Percentiles rank a stretch among this genome's conserved stretches.
phyloP scores from a whole-genome alignment of 2,113 vertebrate species.

The Toxostoma redivivum region DNA sequence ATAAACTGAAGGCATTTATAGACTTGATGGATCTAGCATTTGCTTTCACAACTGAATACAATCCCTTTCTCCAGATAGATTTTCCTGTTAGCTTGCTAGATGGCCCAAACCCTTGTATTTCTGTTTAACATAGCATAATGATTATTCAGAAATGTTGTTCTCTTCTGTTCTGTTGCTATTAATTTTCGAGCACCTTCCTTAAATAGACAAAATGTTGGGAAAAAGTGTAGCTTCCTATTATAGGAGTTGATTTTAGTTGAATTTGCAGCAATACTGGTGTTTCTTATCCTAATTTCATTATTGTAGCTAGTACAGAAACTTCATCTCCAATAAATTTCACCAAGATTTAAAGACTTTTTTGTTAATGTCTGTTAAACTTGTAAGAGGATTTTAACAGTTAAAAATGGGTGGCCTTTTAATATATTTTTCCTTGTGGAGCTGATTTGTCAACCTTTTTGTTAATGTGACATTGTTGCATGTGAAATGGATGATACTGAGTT shows the following conservation, averaged over 20 bases:
- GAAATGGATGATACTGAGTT: neutral
- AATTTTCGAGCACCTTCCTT: neutral
- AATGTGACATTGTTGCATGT: neutral
- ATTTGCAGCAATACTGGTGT: neutral
- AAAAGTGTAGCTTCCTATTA: neutral
- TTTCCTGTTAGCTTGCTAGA: neutral
- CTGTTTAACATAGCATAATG: neutral
- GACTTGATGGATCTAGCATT: neutral
- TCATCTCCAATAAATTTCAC: neutral
- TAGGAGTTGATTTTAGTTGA: neutral
- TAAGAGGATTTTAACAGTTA: neutral
- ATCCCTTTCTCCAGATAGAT: neutral
- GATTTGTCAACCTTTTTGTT: neutral
- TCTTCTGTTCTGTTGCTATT: neutral
- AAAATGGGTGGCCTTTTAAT: neutral
- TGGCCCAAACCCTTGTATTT: neutral
- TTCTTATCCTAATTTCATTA: neutral
- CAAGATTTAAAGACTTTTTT: neutral
- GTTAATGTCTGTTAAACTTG: neutral
- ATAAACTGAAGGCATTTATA: neutral
- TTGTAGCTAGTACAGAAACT: neutral
- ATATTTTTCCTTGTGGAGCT: neutral
- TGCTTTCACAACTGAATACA: neutral
- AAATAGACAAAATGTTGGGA: neutral
- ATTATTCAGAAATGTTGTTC: neutral